Percentiles rank a stretch among this genome's conserved stretches.
These are phyloP conservation scores for Enteromius unitaeniatus DNA, from an alignment of 2,797 vertebrate species.

Conservation along the genomic window DNA sequence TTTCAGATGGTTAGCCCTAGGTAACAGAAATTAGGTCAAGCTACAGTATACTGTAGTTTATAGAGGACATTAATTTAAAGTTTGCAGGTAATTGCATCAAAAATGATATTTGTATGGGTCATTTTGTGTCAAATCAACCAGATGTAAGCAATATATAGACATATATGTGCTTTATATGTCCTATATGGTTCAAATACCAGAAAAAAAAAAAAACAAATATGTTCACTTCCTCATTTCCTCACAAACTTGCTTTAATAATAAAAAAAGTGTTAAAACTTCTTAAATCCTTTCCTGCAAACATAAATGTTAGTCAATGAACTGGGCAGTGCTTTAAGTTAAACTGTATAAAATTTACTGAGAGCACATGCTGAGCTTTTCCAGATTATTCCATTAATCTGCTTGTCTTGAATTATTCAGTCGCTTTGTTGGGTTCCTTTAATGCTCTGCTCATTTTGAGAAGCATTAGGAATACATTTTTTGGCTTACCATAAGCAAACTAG, in stretches of 20 bases:
- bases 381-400: background rate
- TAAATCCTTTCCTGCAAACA: constrained; percentile 8
- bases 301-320: background rate
- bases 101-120: background rate
- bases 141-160: no score
- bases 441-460: constrained; percentile 21
- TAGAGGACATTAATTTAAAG: background rate
- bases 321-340: background rate
- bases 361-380: background rate
- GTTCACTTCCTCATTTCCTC: background rate
- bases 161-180: no score
- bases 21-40: constrained; percentile 1
- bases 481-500: constrained; percentile 40
- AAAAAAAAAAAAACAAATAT: no score
- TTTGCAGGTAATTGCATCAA: background rate
- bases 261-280: background rate
- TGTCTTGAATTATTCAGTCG: constrained; percentile 11
- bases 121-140: background rate
- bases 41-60: background rate
- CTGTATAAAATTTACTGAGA: background rate
- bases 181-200: background rate
- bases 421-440: background rate
- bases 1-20: background rate
- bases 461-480: background rate
- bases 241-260: background rate